Evolutionary conservation across 2,113 vertebrate genomes (phyloP), one percentile per base, ranked within the genome.

Genomic region (Trematomus loennbergii): DNA sequence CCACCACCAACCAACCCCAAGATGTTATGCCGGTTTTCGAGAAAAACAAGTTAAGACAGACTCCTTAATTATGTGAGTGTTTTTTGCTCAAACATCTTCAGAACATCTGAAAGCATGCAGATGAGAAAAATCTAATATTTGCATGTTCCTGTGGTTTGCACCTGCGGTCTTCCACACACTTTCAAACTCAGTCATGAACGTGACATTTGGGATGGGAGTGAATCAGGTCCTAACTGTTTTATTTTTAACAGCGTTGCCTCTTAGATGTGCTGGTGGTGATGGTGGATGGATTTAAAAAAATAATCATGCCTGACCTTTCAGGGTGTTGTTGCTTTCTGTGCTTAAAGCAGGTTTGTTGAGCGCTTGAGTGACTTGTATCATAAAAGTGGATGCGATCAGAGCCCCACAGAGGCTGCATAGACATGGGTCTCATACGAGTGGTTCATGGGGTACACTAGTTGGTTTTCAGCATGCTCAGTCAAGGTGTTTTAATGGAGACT

Each of bases 271-370:
- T 4, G 5, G 46, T 4, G 5, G 46, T 57, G 10, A 53, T 0
- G 65, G 43, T n/a, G 40, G n/a, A 29, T 50, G 46, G 9, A 71
- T 82, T 60, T 64, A 36, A 59, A 80, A 82, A 78, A 55, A 17
- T 17, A 52, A 57, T 66, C 43, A 20, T 1, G 46, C 25, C 50
- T 67, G 64, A 86, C 43, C 78, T 78, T 75, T 83, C 2, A 22
- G 49, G 25, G 43, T 50, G 13, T 52, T 72, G 16, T 22, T 65
- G 43, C 40, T 67, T 25, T 68, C 25, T 3, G 18, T 1, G 36
- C 57, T 4, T 1, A 20, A 33, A 66, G 61, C 64, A 5, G 40
- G 29, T 70, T 43, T 58, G 64, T 49, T 22, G 49, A 62, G 68
- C 62, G 81, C 61, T 74, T 29, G 9, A 68, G 62, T 45, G 20